phyloP scores from a whole-genome alignment of 53 echinoderm and acorn worm genomes.

The Actinopyga echinites region DNA sequence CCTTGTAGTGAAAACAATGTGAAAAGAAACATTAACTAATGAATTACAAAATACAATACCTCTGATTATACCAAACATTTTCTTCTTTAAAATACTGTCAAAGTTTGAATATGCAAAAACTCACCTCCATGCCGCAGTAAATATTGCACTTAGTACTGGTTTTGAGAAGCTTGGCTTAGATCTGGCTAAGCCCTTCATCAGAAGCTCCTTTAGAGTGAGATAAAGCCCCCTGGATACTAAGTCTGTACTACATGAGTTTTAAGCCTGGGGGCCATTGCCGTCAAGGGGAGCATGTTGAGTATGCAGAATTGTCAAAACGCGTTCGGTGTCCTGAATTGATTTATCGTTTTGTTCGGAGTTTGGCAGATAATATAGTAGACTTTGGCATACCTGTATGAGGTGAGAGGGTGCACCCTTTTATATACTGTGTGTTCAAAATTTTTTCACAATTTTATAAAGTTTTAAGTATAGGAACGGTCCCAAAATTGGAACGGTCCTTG shows the following conservation, averaged over 20 bases:
- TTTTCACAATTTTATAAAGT: too few species aligned
- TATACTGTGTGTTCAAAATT: too few species aligned
- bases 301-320: too few species aligned
- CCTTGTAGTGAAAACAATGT: too few species aligned
- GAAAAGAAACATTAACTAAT: not conserved
- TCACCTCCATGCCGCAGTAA: constrained; percentile 82
- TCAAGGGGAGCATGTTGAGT: not conserved
- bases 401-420: too few species aligned
- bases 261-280: constrained; percentile 63
- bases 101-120: not conserved
- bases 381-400: too few species aligned
- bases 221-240: constrained; percentile 75
- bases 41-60: not conserved
- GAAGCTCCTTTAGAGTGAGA: constrained; percentile 69
- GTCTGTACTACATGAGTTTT: constrained; percentile 59
- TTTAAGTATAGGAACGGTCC: too few species aligned
- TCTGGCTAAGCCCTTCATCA: constrained; percentile 80
- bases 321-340: too few species aligned
- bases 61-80: not conserved
- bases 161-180: constrained; percentile 74
- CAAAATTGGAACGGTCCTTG: too few species aligned
- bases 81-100: not conserved
- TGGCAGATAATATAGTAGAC: too few species aligned
- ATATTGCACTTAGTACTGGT: constrained; percentile 74
- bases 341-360: too few species aligned